A percentile compares a stretch with the other conserved stretches of the same genome.
These are phyloP conservation scores for Tromatobia lineatoria DNA, from an alignment of 2,888 invertebrate genomes.

Conservation along the genomic window DNA sequence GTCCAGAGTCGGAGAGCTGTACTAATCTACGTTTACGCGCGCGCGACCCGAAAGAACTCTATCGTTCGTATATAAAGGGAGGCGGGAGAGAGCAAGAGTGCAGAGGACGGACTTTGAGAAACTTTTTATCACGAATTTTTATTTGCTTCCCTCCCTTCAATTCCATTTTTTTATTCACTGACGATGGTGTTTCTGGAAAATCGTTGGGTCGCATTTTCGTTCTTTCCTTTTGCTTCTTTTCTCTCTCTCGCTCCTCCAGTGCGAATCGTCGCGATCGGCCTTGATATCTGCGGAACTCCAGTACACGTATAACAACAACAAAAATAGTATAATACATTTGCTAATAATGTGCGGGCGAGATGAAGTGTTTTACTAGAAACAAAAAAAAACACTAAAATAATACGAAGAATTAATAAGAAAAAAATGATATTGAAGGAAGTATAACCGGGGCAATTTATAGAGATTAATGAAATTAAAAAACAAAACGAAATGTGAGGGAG, in stretches of 20 bases:
- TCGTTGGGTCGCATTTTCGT: neutral
- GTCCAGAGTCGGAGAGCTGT: slow-evolving; percentile 37
- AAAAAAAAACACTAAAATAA: slow-evolving; percentile 35
- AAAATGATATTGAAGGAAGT: slow-evolving; percentile 42
- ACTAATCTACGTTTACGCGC: slow-evolving; percentile 20
- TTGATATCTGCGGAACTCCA: slow-evolving; percentile 57
- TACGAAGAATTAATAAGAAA: slow-evolving; percentile 41
- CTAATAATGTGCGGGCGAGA: slow-evolving; percentile 34
- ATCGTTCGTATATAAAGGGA: slow-evolving; percentile 39
- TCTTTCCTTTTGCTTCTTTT: slow-evolving; percentile 9
- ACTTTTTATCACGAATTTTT: slow-evolving; percentile 1
- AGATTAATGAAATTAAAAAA: slow-evolving; percentile 40
- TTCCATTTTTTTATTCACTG: neutral
- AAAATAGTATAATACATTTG: slow-evolving; percentile 39
- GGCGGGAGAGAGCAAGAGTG: neutral
- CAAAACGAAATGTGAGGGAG: slow-evolving; percentile 23
- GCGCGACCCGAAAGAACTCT: slow-evolving; percentile 26
- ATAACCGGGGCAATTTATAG: slow-evolving; percentile 61
- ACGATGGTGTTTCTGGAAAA: neutral
- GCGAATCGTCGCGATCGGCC: slow-evolving; percentile 52
- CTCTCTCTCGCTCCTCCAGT: slow-evolving; percentile 32
- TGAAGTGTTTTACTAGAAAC: slow-evolving; percentile 33
- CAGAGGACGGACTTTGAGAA: neutral
- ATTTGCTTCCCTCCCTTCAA: neutral
- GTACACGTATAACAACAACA: slow-evolving; percentile 38